Evolutionary conservation across 2,113 vertebrate genomes (phyloP).

Genomic region (Chunga burmeisteri): DNA sequence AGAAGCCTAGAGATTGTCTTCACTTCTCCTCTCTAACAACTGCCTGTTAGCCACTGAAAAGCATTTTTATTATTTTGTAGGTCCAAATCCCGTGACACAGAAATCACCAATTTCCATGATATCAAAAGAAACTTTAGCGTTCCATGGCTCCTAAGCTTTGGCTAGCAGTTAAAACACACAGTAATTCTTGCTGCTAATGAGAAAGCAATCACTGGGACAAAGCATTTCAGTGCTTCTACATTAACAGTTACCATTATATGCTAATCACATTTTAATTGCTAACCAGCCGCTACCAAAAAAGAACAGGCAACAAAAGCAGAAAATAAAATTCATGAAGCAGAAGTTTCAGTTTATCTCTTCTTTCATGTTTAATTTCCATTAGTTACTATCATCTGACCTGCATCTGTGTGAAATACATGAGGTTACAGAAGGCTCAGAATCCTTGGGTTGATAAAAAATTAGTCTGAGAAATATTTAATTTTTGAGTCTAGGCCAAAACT

Average conservation of each 20-base stretch:
- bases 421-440: neutral
- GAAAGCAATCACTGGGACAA: slow-evolving; percentile 35
- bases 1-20: neutral
- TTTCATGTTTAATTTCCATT: neutral
- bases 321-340: slow-evolving; percentile 37
- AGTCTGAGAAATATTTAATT: neutral
- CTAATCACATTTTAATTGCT: slow-evolving; percentile 56
- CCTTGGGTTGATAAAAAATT: neutral
- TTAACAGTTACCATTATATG: slow-evolving; percentile 34
- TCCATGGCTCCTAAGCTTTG: neutral
- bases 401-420: neutral
- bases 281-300: neutral
- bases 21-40: neutral
- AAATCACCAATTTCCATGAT: neutral
- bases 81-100: neutral
- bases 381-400: neutral
- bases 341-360: neutral
- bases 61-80: neutral
- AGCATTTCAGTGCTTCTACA: slow-evolving; percentile 8
- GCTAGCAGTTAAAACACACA: neutral
- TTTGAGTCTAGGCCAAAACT: neutral
- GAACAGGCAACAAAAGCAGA: slow-evolving; percentile 24
- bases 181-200: slow-evolving; percentile 18
- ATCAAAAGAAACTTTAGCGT: neutral
- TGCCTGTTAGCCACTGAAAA: neutral